These are phyloP conservation scores for Arenaria interpres DNA, from an alignment of 2,113 vertebrate species.

Conservation along the genomic window DNA sequence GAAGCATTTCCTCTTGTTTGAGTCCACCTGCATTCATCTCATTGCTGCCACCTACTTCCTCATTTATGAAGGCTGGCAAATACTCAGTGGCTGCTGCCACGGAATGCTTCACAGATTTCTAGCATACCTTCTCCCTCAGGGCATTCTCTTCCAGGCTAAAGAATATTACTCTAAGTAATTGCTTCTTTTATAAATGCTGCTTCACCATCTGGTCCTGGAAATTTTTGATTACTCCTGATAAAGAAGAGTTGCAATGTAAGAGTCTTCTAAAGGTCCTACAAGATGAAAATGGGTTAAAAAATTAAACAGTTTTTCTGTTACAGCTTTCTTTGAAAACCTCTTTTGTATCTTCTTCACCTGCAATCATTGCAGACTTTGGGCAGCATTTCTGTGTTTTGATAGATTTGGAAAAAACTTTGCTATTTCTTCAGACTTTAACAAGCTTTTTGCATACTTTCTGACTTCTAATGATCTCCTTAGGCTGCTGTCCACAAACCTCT, in stretches of 20 bases:
- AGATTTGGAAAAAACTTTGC: background rate
- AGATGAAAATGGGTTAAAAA: background rate
- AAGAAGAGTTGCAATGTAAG: background rate
- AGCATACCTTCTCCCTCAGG: background rate
- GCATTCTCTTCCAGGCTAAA: background rate
- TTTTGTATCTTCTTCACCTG: background rate
- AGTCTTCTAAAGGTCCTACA: background rate
- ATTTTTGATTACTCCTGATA: background rate
- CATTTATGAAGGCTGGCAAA: background rate
- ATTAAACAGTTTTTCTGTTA: background rate
- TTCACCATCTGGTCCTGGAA: constrained; percentile 16
- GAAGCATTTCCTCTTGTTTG: background rate
- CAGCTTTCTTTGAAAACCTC: background rate
- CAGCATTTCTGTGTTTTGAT: background rate
- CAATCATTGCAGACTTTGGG: background rate
- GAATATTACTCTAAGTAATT: background rate
- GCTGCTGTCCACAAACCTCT: background rate
- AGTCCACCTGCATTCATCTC: background rate
- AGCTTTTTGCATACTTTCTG: background rate
- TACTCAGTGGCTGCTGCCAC: background rate
- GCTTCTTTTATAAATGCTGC: background rate
- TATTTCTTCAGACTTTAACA: background rate
- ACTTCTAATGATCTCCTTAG: background rate
- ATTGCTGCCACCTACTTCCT: background rate
- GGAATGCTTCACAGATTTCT: background rate